Conservation (phyloP, 1,140 invertebrate genomes). For the Heliconius hewitsoni region DNA sequence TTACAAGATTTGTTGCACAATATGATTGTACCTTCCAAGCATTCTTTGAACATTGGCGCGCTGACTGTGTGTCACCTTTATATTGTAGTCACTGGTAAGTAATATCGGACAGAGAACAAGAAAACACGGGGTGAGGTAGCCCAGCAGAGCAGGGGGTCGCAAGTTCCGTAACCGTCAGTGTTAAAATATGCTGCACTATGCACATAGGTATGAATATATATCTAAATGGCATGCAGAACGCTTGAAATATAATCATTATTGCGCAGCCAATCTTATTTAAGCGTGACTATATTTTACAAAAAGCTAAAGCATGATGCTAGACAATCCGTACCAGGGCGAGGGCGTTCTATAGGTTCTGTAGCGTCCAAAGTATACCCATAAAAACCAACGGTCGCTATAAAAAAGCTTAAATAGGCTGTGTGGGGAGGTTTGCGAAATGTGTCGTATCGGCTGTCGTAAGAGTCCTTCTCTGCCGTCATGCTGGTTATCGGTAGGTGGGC, state of each 20-base stretch:
- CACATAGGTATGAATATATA: constrained; percentile 81
- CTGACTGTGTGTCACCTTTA: constrained; percentile 79
- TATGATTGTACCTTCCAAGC: constrained; percentile 80
- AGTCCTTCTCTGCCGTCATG: constrained; percentile 63
- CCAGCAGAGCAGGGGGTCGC: constrained; percentile 39
- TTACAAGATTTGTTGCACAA: constrained; percentile 81
- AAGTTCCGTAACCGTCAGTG: constrained; percentile 73
- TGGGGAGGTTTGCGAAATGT: constrained; percentile 64
- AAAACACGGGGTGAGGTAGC: constrained; percentile 30
- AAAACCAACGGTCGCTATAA: constrained; percentile 79
- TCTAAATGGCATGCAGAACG: constrained; percentile 84
- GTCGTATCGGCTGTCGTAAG: constrained; percentile 69
- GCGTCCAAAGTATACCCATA: constrained; percentile 80
- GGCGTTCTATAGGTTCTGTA: constrained; percentile 77
- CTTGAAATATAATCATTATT: constrained; percentile 83
- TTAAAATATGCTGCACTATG: constrained; percentile 77
- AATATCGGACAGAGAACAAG: constrained; percentile 42
- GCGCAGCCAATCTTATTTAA: constrained; percentile 81
- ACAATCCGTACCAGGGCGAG: constrained; percentile 79
- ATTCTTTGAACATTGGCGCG: constrained; percentile 74
- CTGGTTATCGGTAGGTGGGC: constrained; percentile 57
- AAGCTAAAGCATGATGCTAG: constrained; percentile 81
- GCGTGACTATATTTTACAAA: constrained; percentile 81
- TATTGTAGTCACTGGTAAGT: constrained; percentile 64
- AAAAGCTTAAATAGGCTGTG: constrained; percentile 76